phyloP scores from a whole-genome alignment of 2,113 vertebrate species.

The Polypterus bichir region DNA sequence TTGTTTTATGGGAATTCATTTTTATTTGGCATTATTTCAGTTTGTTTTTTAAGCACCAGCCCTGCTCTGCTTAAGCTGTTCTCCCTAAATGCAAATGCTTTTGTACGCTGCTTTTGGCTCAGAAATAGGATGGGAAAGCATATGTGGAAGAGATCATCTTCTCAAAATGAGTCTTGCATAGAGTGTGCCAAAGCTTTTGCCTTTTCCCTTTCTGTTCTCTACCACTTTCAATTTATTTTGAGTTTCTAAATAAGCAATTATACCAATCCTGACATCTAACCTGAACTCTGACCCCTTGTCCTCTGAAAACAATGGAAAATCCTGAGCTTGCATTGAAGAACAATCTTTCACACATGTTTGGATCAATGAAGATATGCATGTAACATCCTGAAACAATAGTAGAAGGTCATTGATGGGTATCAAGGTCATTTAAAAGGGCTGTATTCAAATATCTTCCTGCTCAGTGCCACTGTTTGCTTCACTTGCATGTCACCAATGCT shows the following conservation, averaged over 20 bases:
- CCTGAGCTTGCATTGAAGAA: constrained; percentile 53
- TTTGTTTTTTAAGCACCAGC: neutral
- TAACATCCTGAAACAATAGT: constrained; percentile 57
- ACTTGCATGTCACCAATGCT: constrained; percentile 66
- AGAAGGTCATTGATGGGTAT: constrained; percentile 70
- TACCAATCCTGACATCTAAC: constrained; percentile 37
- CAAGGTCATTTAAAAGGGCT: constrained; percentile 63
- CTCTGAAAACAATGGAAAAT: constrained; percentile 49
- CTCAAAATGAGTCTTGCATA: constrained; percentile 38
- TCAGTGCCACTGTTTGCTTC: constrained; percentile 37
- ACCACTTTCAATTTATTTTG: constrained; percentile 29
- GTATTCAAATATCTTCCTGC: constrained; percentile 63
- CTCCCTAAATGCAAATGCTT: constrained; percentile 51
- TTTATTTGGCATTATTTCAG: constrained; percentile 19
- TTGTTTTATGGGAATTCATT: constrained; percentile 28
- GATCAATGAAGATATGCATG: constrained; percentile 78
- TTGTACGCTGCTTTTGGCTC: constrained; percentile 70
- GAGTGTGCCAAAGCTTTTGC: constrained; percentile 45
- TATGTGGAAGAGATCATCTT: constrained; percentile 55
- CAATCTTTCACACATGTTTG: constrained; percentile 78
- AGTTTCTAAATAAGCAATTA: constrained; percentile 54
- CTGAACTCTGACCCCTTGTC: constrained; percentile 27
- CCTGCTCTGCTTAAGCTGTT: neutral
- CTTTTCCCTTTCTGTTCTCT: constrained; percentile 38
- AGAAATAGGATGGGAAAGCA: constrained; percentile 50